phyloP scores from a whole-genome alignment of 2,113 vertebrate genomes.

The Pelodiscus sinensis region DNA sequence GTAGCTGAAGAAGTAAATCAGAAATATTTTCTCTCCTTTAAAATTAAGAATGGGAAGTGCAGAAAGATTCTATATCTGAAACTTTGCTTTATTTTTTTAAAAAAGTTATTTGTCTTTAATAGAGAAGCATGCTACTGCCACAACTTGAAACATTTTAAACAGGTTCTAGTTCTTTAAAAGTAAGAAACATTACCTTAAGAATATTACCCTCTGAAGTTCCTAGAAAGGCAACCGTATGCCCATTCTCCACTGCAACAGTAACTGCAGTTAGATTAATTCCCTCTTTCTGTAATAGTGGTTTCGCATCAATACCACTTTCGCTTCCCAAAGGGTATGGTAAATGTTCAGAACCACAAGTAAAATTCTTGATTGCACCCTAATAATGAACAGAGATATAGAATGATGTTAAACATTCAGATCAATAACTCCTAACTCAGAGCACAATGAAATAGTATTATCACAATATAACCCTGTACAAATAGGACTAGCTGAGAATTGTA shows the following conservation, averaged over 20 bases:
- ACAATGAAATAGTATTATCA: conserved; percentile 31
- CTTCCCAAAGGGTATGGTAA: conserved; percentile 93
- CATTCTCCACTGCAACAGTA: conserved; percentile 85
- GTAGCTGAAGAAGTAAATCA: neutral
- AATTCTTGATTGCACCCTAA: conserved; percentile 71
- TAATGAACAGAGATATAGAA: conserved; percentile 52
- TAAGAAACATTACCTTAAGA: conserved; percentile 76
- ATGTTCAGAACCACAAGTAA: conserved; percentile 90
- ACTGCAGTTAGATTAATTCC: conserved; percentile 85
- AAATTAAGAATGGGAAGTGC: conserved; percentile 35
- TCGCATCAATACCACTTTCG: conserved; percentile 72
- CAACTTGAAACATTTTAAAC: neutral
- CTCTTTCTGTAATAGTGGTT: conserved; percentile 67
- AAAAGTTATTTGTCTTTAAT: conserved; percentile 4
- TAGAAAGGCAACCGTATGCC: conserved; percentile 89
- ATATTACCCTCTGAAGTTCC: conserved; percentile 88
- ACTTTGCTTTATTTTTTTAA: neutral
- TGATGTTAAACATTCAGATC: conserved; percentile 57
- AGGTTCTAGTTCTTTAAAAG: neutral
- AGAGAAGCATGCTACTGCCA: neutral
- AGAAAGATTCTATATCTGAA: neutral
- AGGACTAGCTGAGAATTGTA: neutral
- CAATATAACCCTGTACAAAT: neutral
- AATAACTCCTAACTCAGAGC: conserved; percentile 39
- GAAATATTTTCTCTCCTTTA: neutral